These are phyloP conservation scores for Agriopis aurantiaria DNA, from an alignment of 2,888 invertebrate genomes.

Conservation along the genomic window DNA sequence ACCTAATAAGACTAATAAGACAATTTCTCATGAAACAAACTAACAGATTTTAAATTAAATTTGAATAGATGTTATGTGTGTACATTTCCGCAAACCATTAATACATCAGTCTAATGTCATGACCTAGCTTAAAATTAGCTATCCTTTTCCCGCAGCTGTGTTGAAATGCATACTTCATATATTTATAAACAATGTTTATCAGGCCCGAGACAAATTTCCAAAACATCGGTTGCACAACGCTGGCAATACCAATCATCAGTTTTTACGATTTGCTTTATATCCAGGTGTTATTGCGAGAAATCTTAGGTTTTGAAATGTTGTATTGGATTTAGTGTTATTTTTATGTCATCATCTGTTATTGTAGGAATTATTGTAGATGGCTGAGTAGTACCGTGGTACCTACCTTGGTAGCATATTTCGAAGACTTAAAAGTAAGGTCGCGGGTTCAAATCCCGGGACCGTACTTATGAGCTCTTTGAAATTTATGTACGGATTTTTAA, in stretches of 20 bases:
- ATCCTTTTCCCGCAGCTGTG: not conserved
- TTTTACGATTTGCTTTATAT: conserved; percentile 69
- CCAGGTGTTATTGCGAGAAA: conserved; percentile 43
- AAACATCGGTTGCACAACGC: conserved; percentile 71
- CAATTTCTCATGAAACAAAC: no score
- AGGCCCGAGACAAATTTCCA: conserved; percentile 64
- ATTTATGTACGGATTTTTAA: no score
- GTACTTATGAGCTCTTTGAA: no score
- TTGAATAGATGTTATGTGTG: no score
- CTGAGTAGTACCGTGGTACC: no score
- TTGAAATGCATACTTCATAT: not conserved
- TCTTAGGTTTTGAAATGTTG: conserved; percentile 1
- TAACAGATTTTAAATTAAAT: no score
- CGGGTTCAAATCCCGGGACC: no score
- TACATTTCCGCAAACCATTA: not conserved
- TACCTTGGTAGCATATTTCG: no score
- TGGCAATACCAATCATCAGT: conserved; percentile 61
- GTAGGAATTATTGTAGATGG: no score
- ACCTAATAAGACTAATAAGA: no score
- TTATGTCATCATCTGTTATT: no score
- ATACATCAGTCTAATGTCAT: not conserved
- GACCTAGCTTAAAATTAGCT: not conserved
- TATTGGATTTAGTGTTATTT: not conserved
- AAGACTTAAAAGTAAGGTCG: no score
- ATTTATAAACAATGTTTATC: conserved; percentile 57